Evolutionary conservation across 92 coral and sea anemone species (phyloP), one percentile per base, ranked within the genome.

Genomic region (Porites divaricata): DNA sequence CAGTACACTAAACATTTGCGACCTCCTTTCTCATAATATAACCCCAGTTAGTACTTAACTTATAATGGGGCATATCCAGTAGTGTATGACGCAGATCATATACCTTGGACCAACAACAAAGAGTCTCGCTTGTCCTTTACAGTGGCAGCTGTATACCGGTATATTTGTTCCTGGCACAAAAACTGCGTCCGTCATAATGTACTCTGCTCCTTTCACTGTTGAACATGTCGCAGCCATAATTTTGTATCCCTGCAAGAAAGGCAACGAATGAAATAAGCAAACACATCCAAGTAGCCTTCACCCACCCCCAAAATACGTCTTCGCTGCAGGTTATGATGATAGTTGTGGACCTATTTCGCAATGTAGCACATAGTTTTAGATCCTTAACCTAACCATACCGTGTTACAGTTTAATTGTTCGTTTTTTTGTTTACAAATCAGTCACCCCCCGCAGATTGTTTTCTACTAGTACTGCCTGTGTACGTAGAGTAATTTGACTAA

Each of bases 31-130:
- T 35, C 7, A 11, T 11, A 8, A 15, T 16, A 61, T 61, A 45
- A 1, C 8, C 72, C 16, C 9, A 3, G 61, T 13, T 52, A 2
- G 26, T 25, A 17, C 50, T 79, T 54, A 80, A 28, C 76, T 69
- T 41, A 78, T 90, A 49, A 90, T 68, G 19, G 96, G 96, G 54
- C 96, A 93, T 25, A 90, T 78, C 96, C 96, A 93, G 78, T 88
- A 86, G 65, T 90, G 92, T 51, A 93, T 88, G n/a, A 69, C 72
- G 49, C 96, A 93, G 70, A 81, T 74, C 21, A 89, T 91, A 2
- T 67, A 8, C 1, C 6, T 6, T 26, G 24, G 45, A 0, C 81
- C 79, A 10, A 64, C 70, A 10, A 26, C 15, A 21, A 89, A 91
- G 67, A 85, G 23, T 1, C 8, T 0, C 11, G 97, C 88, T 12